phyloP scores from a whole-genome alignment of 1,140 invertebrate genomes.

The Telenomus remus region DNA sequence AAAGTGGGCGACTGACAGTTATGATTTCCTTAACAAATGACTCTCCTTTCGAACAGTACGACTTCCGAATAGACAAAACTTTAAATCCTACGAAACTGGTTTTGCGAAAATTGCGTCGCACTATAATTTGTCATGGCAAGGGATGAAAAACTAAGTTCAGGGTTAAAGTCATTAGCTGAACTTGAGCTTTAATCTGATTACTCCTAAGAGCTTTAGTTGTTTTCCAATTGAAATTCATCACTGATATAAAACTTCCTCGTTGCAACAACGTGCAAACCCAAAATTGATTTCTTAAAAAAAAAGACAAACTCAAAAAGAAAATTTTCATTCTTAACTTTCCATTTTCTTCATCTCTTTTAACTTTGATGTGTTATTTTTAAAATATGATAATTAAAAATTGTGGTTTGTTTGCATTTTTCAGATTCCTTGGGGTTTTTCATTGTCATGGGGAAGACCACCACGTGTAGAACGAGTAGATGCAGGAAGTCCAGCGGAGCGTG shows the following conservation, averaged over 20 bases:
- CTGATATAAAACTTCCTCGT: background rate
- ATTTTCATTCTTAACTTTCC: no score
- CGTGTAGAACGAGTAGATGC: conserved; percentile 90
- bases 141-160: conserved; percentile 11
- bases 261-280: background rate
- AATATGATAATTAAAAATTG: no score
- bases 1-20: no score
- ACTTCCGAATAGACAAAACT: no score
- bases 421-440: conserved; percentile 82
- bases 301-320: no score
- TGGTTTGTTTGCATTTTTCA: conserved; percentile 43
- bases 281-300: background rate
- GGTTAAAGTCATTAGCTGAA: conserved; percentile 9
- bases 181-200: no score
- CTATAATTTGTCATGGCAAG: background rate
- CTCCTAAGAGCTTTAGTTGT: background rate
- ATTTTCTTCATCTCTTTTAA: background rate
- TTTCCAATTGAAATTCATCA: background rate
- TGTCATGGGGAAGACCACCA: conserved; percentile 94
- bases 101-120: background rate
- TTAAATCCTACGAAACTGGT: background rate
- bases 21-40: no score
- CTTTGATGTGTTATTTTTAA: no score
- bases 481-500: conserved; percentile 85
- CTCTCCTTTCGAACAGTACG: no score